Evolutionary conservation across 2,113 vertebrate species (phyloP), one percentile per base, ranked within the genome.

Genomic region (Poeciliopsis prolifica): DNA sequence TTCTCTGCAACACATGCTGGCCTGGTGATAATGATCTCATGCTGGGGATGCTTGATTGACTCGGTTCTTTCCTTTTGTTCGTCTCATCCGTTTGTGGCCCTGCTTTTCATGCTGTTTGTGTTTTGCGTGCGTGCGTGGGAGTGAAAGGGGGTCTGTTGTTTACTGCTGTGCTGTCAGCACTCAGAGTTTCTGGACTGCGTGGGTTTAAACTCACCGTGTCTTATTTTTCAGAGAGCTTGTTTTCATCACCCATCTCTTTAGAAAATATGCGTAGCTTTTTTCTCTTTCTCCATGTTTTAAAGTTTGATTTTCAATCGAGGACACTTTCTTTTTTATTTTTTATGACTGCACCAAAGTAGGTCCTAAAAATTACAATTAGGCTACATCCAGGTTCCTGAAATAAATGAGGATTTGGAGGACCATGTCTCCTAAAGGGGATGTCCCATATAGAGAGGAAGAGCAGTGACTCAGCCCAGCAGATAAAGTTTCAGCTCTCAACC

Each of bases 121-220:
- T 48, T 68, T 70, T 62, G 30, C 35, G 35, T 65, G 61, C 61
- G 58, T 61, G 8, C 14, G 86, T 71, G 79, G 61, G 79, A 24
- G 84, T 63, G 54, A 30, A 67, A 31, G 33, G 70, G 74, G 37
- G 54, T 78, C 81, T 74, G 77, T 75, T 87, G 72, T 88, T 87
- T 70, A 73, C 70, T 74, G 85, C 24, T 12, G 19, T 78, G 68
- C 69, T 81, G 86, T 77, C 58, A 76, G 65, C 60, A 71, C 44
- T 48, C 75, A 79, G 69, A 82, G 65, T 81, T 76, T 75, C 63
- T 75, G 79, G 58, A 72, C 75, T 75, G 79, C 1, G 73, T 85
- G 83, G 74, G 84, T 72, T 81, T 74, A n/a, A 79, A 79, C n/a
- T 84, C 81, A 61, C 80, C 51, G 6, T 40, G 69, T 73, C 33